Base-by-base conservation (phyloP, 2,888 invertebrate genomes). In the Spisula solida region DNA sequence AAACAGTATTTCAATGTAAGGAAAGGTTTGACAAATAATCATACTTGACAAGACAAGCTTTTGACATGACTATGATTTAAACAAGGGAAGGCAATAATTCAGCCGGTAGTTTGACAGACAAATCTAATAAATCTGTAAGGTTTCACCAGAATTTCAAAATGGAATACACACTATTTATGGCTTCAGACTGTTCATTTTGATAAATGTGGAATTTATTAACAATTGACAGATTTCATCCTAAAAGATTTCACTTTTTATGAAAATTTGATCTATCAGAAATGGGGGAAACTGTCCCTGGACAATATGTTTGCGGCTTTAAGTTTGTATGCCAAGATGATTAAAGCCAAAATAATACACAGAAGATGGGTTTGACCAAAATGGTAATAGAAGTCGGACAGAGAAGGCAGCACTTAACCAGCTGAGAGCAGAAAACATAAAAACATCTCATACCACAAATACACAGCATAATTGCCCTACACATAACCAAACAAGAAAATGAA, bases 11-110 rank as follows among this genome's bases (percentile, higher is more conserved):
- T 66, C 60, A 66, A 66, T 25, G 10, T 66, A n/a, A 66, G 60
- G 41, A 66, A 25, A 25, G 10, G n/a, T 66, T 66, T n/a, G 60
- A 66, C 60, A 66, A 66, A 66, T 66, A 25, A 66, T 25, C 12
- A 25, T 66, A n/a, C 60, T 66, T 66, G 25, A 66, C 60, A 25
- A 66, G 60, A 66, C 60, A 66, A n/a, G 60, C 25, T 66, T 25
- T 66, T 66, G 60, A 66, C 25, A 66, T 66, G 25, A 66, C 25
- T n/a, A 25, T n/a, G 60, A 66, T 66, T 66, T 66, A 66, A 66
- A 56, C 56, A 66, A 66, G 60, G 25, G n/a, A 66, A 66, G 25
- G 4, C 60, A 66, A 66, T 66, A 66, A n/a, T 66, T 66, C 60
- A 66, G 25, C 25, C n/a, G 10, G 25, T 25, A n/a, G n/a, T 66